These are phyloP conservation scores for Gyps fulvus DNA, from an alignment of 2,113 vertebrate genomes.

Conservation along the genomic window DNA sequence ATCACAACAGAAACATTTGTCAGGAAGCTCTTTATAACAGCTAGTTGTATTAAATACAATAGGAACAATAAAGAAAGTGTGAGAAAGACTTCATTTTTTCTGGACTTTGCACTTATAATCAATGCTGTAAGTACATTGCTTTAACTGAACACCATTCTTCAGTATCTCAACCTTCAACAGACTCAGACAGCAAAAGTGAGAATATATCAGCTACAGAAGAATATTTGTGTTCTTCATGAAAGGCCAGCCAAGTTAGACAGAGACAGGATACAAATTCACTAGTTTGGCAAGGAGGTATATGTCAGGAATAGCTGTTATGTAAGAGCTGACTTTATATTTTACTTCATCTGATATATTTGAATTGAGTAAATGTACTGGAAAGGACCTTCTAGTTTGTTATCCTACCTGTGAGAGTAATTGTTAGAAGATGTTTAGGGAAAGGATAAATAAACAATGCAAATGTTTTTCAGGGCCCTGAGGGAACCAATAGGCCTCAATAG, in stretches of 20 bases:
- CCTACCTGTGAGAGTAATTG: background rate
- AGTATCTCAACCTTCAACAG: background rate
- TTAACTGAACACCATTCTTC: background rate
- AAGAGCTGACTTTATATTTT: background rate
- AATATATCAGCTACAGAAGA: background rate
- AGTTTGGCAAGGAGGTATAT: background rate
- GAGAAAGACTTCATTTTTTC: background rate
- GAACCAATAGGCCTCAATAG: background rate
- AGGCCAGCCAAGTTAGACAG: background rate
- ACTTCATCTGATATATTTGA: background rate
- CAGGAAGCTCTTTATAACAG: slow-evolving; percentile 14
- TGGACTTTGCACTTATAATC: background rate
- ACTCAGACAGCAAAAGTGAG: background rate
- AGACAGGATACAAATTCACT: background rate
- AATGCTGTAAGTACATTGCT: background rate
- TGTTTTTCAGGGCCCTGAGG: background rate
- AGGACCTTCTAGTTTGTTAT: background rate
- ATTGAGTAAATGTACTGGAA: background rate
- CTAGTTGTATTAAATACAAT: background rate
- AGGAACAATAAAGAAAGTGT: background rate
- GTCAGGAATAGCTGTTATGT: background rate
- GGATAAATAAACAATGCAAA: background rate
- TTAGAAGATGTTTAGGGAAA: background rate
- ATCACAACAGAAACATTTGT: slow-evolving; percentile 39
- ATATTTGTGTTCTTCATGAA: background rate